phyloP scores from a whole-genome alignment of 30 jellyfish, hydroid and myxozoan genomes.

The Hydractinia echinata region DNA sequence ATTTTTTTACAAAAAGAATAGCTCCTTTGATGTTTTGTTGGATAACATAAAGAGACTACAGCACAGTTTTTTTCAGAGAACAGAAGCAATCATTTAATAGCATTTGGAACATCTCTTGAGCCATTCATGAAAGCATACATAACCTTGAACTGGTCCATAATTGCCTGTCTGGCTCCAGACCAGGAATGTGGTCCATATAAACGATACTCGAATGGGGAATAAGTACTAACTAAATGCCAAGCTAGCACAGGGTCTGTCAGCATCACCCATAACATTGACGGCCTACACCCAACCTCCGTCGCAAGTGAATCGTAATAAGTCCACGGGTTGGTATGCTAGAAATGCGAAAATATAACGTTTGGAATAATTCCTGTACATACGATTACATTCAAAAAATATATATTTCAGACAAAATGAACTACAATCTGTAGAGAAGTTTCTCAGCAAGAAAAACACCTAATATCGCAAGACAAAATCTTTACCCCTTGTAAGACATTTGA shows the following conservation, averaged over 20 bases:
- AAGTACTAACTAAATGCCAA: conserved; percentile 42
- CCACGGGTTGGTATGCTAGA: conserved; percentile 16
- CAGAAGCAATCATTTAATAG: no score
- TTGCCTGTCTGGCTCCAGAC: conserved; percentile 75
- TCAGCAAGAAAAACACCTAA: no score
- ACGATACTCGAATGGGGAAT: conserved; percentile 61
- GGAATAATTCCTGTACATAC: no score
- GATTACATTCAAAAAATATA: no score
- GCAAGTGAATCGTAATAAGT: conserved; percentile 70
- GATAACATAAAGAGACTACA: no score
- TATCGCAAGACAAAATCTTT: no score
- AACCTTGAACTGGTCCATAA: conserved; percentile 36
- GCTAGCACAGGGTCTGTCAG: conserved; percentile 67
- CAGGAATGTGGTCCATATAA: conserved; percentile 63
- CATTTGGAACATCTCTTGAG: conserved; percentile 9
- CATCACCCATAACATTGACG: conserved; percentile 34
- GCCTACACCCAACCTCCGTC: conserved; percentile 51
- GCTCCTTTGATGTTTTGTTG: no score
- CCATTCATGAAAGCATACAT: conserved; percentile 30
- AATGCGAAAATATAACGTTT: neutral
- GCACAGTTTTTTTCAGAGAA: no score
- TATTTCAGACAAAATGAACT: no score
- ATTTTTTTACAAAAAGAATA: no score
- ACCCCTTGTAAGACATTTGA: no score
- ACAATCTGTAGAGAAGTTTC: no score